phyloP scores from a whole-genome alignment of 2,888 invertebrate genomes.

The Podotricha telesiphe region DNA sequence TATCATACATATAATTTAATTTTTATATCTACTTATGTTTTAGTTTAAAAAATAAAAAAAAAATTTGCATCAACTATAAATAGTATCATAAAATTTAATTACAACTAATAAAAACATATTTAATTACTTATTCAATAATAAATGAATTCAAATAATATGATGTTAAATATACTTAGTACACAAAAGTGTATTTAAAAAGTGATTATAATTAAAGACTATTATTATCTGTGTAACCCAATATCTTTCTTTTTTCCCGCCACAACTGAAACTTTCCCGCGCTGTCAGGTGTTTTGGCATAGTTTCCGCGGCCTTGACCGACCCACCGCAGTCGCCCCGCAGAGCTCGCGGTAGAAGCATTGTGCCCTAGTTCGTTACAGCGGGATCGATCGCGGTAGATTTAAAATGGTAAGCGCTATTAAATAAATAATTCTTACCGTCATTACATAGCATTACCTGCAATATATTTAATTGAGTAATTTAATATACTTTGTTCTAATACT shows the following conservation, averaged over 20 bases:
- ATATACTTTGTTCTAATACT: not conserved
- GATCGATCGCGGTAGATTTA: slow-evolving; percentile 55
- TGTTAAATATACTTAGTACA: too few species aligned
- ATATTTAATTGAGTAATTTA: not conserved
- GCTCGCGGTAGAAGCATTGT: slow-evolving; percentile 51
- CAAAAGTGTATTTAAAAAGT: not conserved
- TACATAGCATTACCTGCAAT: not conserved
- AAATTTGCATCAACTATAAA: too few species aligned
- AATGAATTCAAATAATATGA: too few species aligned
- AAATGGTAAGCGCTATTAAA: slow-evolving; percentile 66
- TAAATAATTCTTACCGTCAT: not conserved
- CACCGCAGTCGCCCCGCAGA: slow-evolving; percentile 72
- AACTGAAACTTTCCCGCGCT: slow-evolving; percentile 67
- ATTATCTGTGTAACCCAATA: slow-evolving; percentile 17
- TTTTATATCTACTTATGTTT: too few species aligned
- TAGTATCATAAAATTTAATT: too few species aligned
- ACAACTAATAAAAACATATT: too few species aligned
- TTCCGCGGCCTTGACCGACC: slow-evolving; percentile 75
- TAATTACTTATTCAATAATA: too few species aligned
- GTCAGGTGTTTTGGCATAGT: slow-evolving; percentile 71
- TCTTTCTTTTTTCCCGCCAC: slow-evolving; percentile 45
- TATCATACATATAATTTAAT: too few species aligned
- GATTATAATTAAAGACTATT: not conserved
- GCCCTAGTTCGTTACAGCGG: slow-evolving; percentile 47
- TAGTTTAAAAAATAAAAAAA: too few species aligned